phyloP scores from a whole-genome alignment of 2,797 vertebrate genomes.

The Cottoperca gobio region DNA sequence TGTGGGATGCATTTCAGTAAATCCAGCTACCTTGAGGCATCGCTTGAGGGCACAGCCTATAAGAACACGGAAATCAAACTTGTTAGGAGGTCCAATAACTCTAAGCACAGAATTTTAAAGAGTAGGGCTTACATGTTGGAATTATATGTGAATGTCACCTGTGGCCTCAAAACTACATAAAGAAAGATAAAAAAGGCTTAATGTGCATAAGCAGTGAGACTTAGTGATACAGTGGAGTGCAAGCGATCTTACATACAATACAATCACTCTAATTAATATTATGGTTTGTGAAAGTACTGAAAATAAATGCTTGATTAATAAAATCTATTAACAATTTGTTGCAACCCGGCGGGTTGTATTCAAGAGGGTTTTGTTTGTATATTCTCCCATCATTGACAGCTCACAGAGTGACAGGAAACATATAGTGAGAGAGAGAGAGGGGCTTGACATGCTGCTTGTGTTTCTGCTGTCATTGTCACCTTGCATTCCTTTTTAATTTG shows the following conservation, averaged over 20 bases:
- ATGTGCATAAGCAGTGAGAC: not conserved
- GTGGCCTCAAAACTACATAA: not conserved
- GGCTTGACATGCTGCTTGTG: not conserved
- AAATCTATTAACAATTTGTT: not conserved
- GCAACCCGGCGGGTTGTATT: not conserved
- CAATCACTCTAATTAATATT: not conserved
- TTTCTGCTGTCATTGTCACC: conserved; percentile 67
- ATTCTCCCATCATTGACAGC: not conserved
- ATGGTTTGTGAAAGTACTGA: not conserved
- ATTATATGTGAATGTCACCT: conserved; percentile 1
- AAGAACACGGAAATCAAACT: conserved; percentile 45
- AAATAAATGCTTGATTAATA: not conserved
- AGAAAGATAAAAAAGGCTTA: not conserved
- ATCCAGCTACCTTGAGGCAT: conserved; percentile 50
- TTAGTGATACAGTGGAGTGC: not conserved
- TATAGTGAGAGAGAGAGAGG: not conserved
- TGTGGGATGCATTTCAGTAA: conserved; percentile 37
- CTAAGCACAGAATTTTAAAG: conserved; percentile 29
- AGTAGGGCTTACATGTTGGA: not conserved
- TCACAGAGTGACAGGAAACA: conserved; percentile 7
- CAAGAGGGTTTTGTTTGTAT: not conserved
- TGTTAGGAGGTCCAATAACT: conserved; percentile 46
- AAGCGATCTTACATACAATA: not conserved
- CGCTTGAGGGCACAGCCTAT: conserved; percentile 44
- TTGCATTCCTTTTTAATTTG: conserved; percentile 72